Evolutionary conservation across 2,888 invertebrate species (phyloP).

Genomic region (Anoncus sp.): DNA sequence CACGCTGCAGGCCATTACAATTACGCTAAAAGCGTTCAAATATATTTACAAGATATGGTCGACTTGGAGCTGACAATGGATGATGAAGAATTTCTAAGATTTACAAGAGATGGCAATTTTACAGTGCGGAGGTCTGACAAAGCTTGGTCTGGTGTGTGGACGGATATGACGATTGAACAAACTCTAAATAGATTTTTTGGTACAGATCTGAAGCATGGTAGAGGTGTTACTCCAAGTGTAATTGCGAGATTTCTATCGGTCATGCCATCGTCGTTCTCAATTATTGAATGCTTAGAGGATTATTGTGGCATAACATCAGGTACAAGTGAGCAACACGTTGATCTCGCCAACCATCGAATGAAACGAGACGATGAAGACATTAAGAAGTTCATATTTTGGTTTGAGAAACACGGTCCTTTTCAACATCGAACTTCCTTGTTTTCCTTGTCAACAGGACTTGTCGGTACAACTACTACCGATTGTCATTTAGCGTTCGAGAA

Average conservation of each 20-base stretch:
- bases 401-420: constrained; percentile 66
- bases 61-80: constrained; percentile 46
- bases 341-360: constrained; percentile 62
- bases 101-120: constrained; percentile 54
- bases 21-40: constrained; percentile 67
- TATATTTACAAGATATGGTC: constrained; percentile 69
- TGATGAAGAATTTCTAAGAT: constrained; percentile 40
- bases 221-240: constrained; percentile 62
- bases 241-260: constrained; percentile 45
- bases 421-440: constrained; percentile 31
- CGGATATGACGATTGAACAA: constrained; percentile 58
- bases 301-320: constrained; percentile 46
- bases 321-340: constrained; percentile 67
- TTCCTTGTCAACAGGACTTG: constrained; percentile 63
- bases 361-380: constrained; percentile 64
- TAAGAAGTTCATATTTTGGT: constrained; percentile 64
- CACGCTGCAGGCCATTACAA: constrained; percentile 69
- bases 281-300: constrained; percentile 55
- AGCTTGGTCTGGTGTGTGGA: constrained; percentile 57
- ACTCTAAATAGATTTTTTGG: constrained; percentile 63
- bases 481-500: constrained; percentile 65
- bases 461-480: constrained; percentile 60
- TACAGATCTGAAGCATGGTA: constrained; percentile 66
- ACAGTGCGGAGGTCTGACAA: constrained; percentile 56
- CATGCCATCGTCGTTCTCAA: constrained; percentile 51